phyloP scores from a whole-genome alignment of 1,140 invertebrate genomes.

The Heliconius himera region DNA sequence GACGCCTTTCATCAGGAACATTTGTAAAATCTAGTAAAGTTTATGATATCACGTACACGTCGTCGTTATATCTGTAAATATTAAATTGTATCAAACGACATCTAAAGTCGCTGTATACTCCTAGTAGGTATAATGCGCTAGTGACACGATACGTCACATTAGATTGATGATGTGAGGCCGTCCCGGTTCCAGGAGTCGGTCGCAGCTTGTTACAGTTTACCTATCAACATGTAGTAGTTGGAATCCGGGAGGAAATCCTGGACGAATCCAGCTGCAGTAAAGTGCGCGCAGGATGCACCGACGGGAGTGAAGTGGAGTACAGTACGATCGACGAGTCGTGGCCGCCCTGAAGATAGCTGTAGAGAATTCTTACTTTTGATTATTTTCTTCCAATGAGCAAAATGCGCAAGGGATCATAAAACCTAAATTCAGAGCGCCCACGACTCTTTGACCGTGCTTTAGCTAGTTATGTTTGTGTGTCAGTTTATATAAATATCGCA shows the following conservation, averaged over 20 bases:
- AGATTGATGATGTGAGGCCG: not conserved
- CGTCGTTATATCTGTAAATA: too few relatives aligned
- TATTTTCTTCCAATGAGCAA: too few relatives aligned
- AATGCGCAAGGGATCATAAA: too few relatives aligned
- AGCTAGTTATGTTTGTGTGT: slow-evolving; percentile 30
- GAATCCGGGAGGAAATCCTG: slow-evolving; percentile 20
- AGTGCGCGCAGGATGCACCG: not conserved
- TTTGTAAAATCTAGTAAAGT: too few relatives aligned
- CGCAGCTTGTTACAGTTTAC: not conserved
- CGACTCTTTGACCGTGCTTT: not conserved
- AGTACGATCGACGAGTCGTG: too few relatives aligned
- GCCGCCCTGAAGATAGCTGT: too few relatives aligned
- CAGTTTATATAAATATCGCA: slow-evolving; percentile 34
- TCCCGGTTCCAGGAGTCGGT: not conserved
- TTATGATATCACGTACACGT: too few relatives aligned
- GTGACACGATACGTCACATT: not conserved
- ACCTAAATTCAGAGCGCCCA: too few relatives aligned
- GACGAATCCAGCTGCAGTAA: not conserved
- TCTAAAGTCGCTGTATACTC: too few relatives aligned
- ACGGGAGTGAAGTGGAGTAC: not conserved
- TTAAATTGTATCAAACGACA: too few relatives aligned
- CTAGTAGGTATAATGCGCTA: not conserved
- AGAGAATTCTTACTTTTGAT: too few relatives aligned
- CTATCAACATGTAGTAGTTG: not conserved
- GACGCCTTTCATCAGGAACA: too few relatives aligned